Conservation (phyloP, 1,140 invertebrate species). For the Drosophila equinoxialis region DNA sequence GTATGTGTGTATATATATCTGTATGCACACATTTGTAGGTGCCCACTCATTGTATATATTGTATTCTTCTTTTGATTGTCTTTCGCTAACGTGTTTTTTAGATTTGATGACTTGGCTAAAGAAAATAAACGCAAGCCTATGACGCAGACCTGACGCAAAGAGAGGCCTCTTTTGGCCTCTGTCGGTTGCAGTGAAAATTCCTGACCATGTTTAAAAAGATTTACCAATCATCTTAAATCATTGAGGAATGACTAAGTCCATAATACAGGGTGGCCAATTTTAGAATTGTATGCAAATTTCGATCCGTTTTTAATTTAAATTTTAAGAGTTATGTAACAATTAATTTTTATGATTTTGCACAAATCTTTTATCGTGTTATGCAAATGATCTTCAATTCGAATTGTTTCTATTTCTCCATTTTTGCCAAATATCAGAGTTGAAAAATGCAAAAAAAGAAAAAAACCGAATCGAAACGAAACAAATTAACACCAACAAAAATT, state of each 20-base stretch:
- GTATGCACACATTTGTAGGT: conserved; percentile 17
- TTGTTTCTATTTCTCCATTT: conserved; percentile 37
- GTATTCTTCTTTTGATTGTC: conserved; percentile 24
- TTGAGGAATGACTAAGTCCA: neutral
- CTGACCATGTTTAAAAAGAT: conserved; percentile 14
- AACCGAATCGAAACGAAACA: neutral
- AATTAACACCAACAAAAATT: neutral
- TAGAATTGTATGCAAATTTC: neutral
- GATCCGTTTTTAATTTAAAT: neutral
- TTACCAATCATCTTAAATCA: conserved; percentile 6
- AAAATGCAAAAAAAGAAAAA: conserved; percentile 43
- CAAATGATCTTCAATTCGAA: conserved; percentile 30
- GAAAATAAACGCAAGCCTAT: conserved; percentile 28
- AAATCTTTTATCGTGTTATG: conserved; percentile 6
- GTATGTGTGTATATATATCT: neutral
- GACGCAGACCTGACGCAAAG: conserved; percentile 27
- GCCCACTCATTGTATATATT: conserved; percentile 4
- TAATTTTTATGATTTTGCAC: conserved; percentile 19
- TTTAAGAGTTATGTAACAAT: neutral
- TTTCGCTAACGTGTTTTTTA: conserved; percentile 30
- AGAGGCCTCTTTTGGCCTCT: conserved; percentile 16
- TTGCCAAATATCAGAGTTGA: conserved; percentile 72
- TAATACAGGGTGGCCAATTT: neutral
- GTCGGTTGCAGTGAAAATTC: conserved; percentile 32
- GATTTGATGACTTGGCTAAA: conserved; percentile 40